These are phyloP conservation scores for Carassius gibelio DNA, from an alignment of 2,113 vertebrate genomes.

Conservation along the genomic window DNA sequence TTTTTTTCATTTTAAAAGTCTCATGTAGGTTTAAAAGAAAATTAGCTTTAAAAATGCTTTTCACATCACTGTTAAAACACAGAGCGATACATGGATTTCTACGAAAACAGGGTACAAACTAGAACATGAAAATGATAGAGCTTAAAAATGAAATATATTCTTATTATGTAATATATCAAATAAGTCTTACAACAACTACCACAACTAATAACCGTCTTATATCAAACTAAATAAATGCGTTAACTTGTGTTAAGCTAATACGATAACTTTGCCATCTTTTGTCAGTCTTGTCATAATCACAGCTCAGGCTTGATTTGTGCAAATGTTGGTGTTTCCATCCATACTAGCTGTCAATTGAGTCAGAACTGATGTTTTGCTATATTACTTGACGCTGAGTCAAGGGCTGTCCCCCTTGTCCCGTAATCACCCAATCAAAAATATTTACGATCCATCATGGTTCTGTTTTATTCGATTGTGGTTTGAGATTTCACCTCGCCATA, in stretches of 20 bases:
- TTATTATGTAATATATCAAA: background rate
- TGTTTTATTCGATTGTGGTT: constrained; percentile 58
- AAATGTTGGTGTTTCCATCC: constrained; percentile 35
- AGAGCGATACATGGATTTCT: background rate
- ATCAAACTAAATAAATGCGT: background rate
- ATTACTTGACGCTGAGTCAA: background rate
- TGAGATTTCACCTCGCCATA: constrained; percentile 46
- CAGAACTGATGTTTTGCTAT: constrained; percentile 33
- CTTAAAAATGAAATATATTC: no score
- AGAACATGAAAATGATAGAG: no score
- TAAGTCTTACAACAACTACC: background rate
- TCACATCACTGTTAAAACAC: background rate
- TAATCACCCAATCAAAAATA: constrained; percentile 55
- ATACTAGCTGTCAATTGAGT: constrained; percentile 35
- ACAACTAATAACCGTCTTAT: background rate
- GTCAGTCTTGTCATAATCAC: constrained; percentile 3
- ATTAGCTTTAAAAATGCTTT: background rate
- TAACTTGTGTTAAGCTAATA: background rate
- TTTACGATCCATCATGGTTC: constrained; percentile 50
- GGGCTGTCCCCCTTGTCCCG: constrained; percentile 34
- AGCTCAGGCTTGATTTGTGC: constrained; percentile 40
- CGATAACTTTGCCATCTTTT: background rate
- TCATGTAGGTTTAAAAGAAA: background rate
- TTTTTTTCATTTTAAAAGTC: background rate
- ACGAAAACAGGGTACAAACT: background rate